Evolutionary conservation across 2,113 vertebrate genomes (phyloP), one percentile per base, ranked within the genome.

Genomic region (Gobiocypris rarus): DNA sequence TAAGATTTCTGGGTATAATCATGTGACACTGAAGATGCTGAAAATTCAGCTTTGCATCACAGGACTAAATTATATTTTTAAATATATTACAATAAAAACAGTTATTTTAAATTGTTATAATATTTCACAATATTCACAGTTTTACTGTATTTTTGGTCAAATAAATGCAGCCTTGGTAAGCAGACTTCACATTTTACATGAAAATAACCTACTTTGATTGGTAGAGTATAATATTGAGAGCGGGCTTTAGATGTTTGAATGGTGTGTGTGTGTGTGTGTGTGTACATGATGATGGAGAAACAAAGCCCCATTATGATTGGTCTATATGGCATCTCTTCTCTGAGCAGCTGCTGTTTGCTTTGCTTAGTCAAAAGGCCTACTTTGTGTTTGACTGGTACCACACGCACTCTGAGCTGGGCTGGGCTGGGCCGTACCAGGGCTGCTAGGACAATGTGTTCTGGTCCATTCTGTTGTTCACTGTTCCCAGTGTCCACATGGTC

Each of bases 331-430:
- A 28, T 75, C 73, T 75, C 75, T n/a, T 81, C 86, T 83, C 41
- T 76, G 83, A 75, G 86, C 91, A 91, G 91, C 92, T 93, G 93
- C 92, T 91, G 84, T 88, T 69, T 84, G 89, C 74, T 84, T 75
- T 65, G 75, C 15, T 54, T 22, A 82, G 74, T 77, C 91, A 86
- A 93, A 94, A 90, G 90, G 90, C 89, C 79, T 88, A 88, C 89
- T 91, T 94, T 93, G 93, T 94, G 81, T 88, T 84, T 75, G 86
- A n/a, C 86, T 91, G 91, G 92, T 93, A 92, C 90, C 91, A 90
- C 85, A 75, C 5, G 28, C 56, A 11, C 74, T 75, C 80, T 56
- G 65, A 54, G 87, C 70, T 86, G 10, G 83, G 87, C 70, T 86
- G 10, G 83, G 87, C 87, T 4, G 91, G 84, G 88, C 87, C 4